phyloP scores from a whole-genome alignment of 1,140 invertebrate genomes.

The Drosophila tristis region DNA sequence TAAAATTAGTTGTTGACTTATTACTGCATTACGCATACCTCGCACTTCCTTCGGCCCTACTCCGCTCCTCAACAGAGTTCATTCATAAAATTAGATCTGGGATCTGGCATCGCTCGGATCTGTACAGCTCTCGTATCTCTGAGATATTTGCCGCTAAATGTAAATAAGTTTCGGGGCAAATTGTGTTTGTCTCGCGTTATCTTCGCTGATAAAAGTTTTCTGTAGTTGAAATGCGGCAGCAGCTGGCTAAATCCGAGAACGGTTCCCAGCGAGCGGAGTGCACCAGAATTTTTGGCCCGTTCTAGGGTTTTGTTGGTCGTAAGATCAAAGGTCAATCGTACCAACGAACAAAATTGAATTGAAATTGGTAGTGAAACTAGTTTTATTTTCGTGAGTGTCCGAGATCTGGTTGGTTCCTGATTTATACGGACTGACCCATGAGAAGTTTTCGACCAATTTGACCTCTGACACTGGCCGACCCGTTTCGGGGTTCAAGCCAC shows the following conservation, averaged over 20 bases:
- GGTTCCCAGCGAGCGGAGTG: conserved; percentile 55
- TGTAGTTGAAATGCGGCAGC: conserved; percentile 17
- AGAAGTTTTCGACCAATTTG: conserved; percentile 79
- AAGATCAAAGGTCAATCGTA: conserved; percentile 77
- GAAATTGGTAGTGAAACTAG: conserved; percentile 64
- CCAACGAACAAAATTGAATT: conserved; percentile 32
- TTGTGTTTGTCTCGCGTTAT: conserved; percentile 51
- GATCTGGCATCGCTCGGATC: conserved; percentile 41
- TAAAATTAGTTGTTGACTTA: conserved; percentile 58
- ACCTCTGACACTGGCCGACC: conserved; percentile 71
- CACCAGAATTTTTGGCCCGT: conserved; percentile 51
- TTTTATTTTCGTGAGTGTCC: conserved; percentile 43
- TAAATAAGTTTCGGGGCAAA: conserved; percentile 66
- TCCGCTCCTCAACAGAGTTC: conserved; percentile 44
- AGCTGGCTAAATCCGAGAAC: conserved; percentile 27
- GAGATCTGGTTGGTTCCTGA: conserved; percentile 42
- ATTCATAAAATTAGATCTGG: conserved; percentile 73
- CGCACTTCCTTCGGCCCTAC: conserved; percentile 60
- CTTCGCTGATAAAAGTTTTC: conserved; percentile 53
- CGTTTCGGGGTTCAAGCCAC: conserved; percentile 43
- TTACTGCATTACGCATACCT: conserved; percentile 83
- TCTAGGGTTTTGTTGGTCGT: conserved; percentile 54
- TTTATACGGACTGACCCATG: conserved; percentile 65
- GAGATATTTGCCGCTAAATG: conserved; percentile 68
- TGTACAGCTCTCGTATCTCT: conserved; percentile 16